A percentile compares a stretch with the other conserved stretches of the same genome.
Conservation (phyloP, 2,113 vertebrate genomes). For the Scartelaos histophorus region DNA sequence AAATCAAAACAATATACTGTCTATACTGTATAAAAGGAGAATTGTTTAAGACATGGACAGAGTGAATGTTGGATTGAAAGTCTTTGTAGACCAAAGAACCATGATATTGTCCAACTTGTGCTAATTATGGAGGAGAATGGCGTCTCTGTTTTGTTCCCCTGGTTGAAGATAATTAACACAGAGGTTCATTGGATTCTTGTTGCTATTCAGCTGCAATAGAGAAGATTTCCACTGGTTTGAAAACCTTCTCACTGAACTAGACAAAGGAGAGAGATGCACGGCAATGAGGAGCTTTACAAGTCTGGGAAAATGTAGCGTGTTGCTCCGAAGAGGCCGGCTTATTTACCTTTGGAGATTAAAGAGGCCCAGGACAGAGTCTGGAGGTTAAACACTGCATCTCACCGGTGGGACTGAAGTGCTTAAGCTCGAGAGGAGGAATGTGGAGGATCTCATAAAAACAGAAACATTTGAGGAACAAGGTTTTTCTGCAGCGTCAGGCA, state of each 20-base stretch:
- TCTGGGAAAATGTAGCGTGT: conserved; percentile 27
- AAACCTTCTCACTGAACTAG: neutral
- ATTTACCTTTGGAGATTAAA: conserved; percentile 71
- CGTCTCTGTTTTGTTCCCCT: neutral
- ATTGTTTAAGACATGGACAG: too few species aligned
- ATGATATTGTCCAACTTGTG: neutral
- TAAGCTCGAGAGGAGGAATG: conserved; percentile 57
- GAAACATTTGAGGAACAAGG: conserved; percentile 62
- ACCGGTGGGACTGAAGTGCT: conserved; percentile 39
- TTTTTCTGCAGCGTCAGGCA: conserved; percentile 34
- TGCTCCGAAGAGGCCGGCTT: conserved; percentile 48
- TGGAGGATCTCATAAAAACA: conserved; percentile 64
- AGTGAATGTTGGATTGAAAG: too few species aligned
- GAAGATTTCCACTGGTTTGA: neutral
- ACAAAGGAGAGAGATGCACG: neutral
- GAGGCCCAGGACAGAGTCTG: conserved; percentile 37
- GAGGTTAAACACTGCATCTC: conserved; percentile 48
- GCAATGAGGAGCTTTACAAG: neutral
- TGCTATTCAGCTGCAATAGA: neutral
- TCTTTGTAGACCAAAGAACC: too few species aligned
- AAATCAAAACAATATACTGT: too few species aligned
- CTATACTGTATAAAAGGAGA: too few species aligned
- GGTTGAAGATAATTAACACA: neutral
- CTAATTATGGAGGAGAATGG: neutral
- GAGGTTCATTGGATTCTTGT: neutral